Evolutionary conservation across 1,140 invertebrate genomes (phyloP).

Genomic region (Araneus ventricosus): DNA sequence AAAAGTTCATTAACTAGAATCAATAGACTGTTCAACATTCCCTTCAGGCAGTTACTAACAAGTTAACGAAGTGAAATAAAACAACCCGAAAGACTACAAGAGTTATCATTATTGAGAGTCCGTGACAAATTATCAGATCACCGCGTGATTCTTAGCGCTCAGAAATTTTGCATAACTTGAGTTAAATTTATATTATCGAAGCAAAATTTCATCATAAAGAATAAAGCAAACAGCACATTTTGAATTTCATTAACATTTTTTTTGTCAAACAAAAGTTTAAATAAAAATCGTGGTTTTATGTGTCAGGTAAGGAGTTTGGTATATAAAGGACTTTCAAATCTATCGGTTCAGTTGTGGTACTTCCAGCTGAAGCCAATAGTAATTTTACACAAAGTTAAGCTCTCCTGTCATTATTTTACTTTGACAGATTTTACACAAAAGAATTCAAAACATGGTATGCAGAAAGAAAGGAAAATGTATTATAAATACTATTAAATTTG

Average conservation of each 20-base stretch:
- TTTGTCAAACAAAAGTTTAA: background rate
- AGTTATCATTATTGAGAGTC: background rate
- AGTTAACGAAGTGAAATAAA: background rate
- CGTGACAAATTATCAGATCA: background rate
- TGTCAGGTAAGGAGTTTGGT: background rate
- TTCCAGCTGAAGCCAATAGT: too few species aligned
- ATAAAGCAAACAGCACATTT: background rate
- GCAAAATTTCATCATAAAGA: background rate
- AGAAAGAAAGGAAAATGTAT: too few species aligned
- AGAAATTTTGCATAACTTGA: background rate
- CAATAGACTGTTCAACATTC: background rate
- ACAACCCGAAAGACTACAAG: background rate
- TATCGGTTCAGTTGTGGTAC: too few species aligned
- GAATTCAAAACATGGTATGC: too few species aligned
- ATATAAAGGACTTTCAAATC: background rate
- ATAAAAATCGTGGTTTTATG: background rate
- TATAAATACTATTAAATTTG: too few species aligned
- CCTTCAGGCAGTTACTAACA: background rate
- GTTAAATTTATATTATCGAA: background rate
- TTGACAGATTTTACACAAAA: too few species aligned
- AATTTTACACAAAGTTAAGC: too few species aligned
- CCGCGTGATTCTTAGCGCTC: background rate
- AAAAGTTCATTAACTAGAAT: slow-evolving; percentile 15
- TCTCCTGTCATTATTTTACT: too few species aligned
- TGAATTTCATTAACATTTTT: background rate